Evolutionary conservation across 2,797 vertebrate genomes (phyloP), one percentile per base, ranked within the genome.

Genomic region (Sciaenops ocellatus): DNA sequence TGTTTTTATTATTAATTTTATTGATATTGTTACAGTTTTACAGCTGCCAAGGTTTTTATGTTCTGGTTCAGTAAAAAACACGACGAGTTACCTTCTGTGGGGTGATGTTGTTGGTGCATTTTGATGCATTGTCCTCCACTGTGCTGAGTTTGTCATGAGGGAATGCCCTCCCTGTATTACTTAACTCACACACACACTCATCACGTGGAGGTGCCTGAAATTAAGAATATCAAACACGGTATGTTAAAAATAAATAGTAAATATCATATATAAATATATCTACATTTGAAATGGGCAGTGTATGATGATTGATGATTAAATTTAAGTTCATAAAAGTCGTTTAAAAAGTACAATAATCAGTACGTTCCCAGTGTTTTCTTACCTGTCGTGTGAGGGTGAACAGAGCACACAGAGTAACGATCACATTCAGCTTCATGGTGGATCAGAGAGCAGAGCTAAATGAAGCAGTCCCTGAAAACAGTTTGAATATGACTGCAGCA

Each of bases 111-210:
- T 3, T 18, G 61, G 62, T 93, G 87, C 95, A 96, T 59, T 78
- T 61, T 1, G 47, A n/a, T 1, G 84, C 87, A 0, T 8, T 10
- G 2, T 57, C 68, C n/a, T 81, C 64, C 18, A 85, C 69, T 10
- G 28, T 69, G 9, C 16, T 30, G 34, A 96, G 82, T 68, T 87
- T 87, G 13, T 85, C 65, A 4, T 74, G 50, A 59, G 95, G 95
- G 52, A 96, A 95, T 0, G 61, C n/a, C n/a, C 61, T 65, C 28
- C 80, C 83, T 9, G 77, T 51, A 61, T 70, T 88, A 3, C 41
- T 72, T 24, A 95, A 57, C 47, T 94, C 89, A 90, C 95, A 96
- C 28, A 46, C 5, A 82, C 95, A 96, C 0, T 6, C 48, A 1
- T 86, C 80, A 9, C 15, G 0, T 6, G 50, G 51, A 22, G 44